A percentile compares a stretch with the other conserved stretches of the same genome.
Evolutionary conservation across 2,888 invertebrate genomes (phyloP).

Genomic region (Pachliopta kotzebuea): DNA sequence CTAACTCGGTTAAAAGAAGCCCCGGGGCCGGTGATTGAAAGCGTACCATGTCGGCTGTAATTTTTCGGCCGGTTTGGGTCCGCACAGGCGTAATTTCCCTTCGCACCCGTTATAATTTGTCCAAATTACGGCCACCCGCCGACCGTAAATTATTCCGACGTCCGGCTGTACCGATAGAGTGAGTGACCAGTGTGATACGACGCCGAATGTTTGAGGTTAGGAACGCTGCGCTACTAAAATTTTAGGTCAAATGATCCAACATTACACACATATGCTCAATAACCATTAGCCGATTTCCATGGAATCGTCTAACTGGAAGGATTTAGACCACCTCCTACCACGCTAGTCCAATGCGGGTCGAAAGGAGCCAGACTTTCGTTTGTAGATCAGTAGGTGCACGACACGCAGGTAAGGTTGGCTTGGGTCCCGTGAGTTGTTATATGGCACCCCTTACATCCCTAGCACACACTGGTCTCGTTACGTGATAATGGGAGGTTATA

Average conservation of each 20-base stretch:
- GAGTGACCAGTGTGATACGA: slow-evolving; percentile 25
- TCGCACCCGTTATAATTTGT: slow-evolving; percentile 51
- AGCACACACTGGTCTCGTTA: no score
- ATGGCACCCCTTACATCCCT: no score
- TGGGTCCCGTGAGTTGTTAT: no score
- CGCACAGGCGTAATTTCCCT: slow-evolving; percentile 36
- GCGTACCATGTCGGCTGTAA: slow-evolving; percentile 35
- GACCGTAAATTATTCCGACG: slow-evolving; percentile 34
- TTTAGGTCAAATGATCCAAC: not conserved
- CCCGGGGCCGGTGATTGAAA: slow-evolving; percentile 40
- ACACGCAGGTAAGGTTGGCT: no score
- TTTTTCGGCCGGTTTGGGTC: slow-evolving; percentile 38
- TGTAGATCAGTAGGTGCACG: no score
- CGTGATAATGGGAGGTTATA: not conserved
- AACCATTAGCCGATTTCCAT: not conserved
- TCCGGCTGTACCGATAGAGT: slow-evolving; percentile 19
- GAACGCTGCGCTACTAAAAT: not conserved
- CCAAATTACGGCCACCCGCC: slow-evolving; percentile 45
- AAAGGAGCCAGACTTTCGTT: no score
- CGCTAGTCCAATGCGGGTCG: no score
- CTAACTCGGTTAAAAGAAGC: slow-evolving; percentile 36
- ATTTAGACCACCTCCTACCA: no score
- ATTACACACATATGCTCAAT: not conserved
- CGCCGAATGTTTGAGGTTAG: slow-evolving; percentile 13
- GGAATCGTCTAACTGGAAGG: no score